Percentiles rank a stretch among this genome's conserved stretches.
These are phyloP conservation scores for Zaprionus capensis DNA, from an alignment of 1,140 invertebrate species.

Conservation along the genomic window DNA sequence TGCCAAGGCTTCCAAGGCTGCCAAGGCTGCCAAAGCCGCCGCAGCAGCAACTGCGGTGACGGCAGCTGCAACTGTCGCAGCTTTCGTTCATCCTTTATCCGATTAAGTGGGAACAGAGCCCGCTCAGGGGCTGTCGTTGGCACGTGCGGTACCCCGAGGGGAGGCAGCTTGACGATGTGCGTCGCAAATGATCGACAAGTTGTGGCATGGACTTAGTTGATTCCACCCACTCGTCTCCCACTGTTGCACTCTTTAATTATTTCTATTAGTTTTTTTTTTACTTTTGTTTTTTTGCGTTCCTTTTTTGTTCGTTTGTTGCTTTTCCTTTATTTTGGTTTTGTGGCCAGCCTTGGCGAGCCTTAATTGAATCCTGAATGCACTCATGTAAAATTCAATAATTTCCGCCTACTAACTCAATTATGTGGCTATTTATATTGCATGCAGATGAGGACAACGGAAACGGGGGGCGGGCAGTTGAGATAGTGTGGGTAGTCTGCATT, in stretches of 20 bases:
- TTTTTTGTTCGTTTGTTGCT: not conserved
- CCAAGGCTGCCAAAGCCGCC: not conserved
- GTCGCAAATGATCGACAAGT: constrained; percentile 41
- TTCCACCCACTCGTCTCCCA: not conserved
- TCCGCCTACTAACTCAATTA: constrained; percentile 74
- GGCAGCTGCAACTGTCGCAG: not conserved
- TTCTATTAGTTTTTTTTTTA: not conserved
- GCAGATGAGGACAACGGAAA: not conserved
- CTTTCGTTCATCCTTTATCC: constrained; percentile 8
- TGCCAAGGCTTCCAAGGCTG: constrained; percentile 13
- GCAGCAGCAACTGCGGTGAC: no score
- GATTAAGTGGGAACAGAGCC: not conserved
- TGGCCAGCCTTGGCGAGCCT: constrained; percentile 8
- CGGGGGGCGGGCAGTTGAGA: not conserved
- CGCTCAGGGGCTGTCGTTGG: constrained; percentile 12
- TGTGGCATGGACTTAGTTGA: constrained; percentile 24
- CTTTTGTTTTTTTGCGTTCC: not conserved
- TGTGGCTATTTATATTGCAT: constrained; percentile 60
- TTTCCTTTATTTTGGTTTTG: not conserved
- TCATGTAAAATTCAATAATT: constrained; percentile 80
- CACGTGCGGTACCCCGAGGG: constrained; percentile 30
- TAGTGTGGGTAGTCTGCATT: not conserved
- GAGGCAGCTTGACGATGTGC: not conserved
- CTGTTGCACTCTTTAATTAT: not conserved
- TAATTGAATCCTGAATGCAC: constrained; percentile 75